These are phyloP conservation scores for Spilogale gracilis DNA, from an alignment of 2,113 vertebrate genomes.

Conservation along the genomic window DNA sequence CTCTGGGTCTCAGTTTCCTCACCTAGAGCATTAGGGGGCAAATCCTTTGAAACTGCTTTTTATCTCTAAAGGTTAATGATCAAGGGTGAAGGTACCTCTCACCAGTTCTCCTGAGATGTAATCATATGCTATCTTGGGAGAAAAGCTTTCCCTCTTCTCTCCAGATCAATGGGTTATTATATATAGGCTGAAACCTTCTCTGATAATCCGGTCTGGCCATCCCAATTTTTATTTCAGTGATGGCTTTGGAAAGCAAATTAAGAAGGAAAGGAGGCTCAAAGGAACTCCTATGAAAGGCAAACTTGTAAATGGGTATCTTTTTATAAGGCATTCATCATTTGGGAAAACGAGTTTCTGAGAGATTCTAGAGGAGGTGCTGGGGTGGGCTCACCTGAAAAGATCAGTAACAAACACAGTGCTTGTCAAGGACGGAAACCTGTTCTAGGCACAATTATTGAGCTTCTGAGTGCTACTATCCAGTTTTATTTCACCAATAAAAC, in stretches of 20 bases:
- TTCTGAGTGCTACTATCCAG: background rate
- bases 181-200: background rate
- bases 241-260: background rate
- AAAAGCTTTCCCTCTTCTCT: conserved; percentile 5
- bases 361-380: background rate
- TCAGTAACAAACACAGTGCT: background rate
- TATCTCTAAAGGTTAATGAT: conserved; percentile 24
- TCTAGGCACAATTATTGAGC: background rate
- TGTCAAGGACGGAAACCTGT: conserved; percentile 20
- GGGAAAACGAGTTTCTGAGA: background rate
- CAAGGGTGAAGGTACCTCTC: background rate
- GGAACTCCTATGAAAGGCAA: background rate
- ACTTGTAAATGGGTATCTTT: background rate
- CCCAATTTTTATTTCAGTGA: conserved; percentile 34
- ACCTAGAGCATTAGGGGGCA: background rate
- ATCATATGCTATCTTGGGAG: background rate
- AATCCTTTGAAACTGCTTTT: background rate
- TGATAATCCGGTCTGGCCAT: background rate
- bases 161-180: background rate
- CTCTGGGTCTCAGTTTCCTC: background rate
- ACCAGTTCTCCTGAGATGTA: background rate
- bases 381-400: background rate
- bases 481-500: conserved; percentile 6
- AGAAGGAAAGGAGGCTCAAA: background rate
- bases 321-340: background rate